Evolutionary conservation across 2,113 vertebrate species (phyloP).

Genomic region (Columba livia): DNA sequence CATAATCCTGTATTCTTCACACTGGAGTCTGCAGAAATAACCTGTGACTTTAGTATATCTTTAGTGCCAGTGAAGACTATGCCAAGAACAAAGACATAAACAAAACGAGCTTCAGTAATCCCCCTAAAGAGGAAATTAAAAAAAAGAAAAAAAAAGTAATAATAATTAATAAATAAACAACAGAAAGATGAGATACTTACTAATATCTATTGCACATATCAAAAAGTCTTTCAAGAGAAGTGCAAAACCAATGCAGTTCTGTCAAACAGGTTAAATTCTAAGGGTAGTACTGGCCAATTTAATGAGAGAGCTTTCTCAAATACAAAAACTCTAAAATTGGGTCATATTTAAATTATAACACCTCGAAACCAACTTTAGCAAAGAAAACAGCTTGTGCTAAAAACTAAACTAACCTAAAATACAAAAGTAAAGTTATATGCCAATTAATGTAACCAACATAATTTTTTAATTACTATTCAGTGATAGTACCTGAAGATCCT

Average conservation of each 20-base stretch:
- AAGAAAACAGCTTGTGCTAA: neutral
- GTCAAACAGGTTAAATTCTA: neutral
- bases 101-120: constrained; percentile 92
- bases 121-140: constrained; percentile 78
- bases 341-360: neutral
- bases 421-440: neutral
- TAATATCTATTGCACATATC: neutral
- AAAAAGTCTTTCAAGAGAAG: neutral
- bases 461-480: neutral
- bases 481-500: neutral
- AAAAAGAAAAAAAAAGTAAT: neutral
- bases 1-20: constrained; percentile 84
- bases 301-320: neutral
- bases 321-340: neutral
- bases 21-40: constrained; percentile 73
- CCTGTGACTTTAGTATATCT: constrained; percentile 88
- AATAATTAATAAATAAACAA: neutral
- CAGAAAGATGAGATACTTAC: neutral
- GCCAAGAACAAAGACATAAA: constrained; percentile 93
- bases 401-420: neutral
- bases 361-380: neutral
- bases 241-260: neutral
- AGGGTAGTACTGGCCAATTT: neutral
- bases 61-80: constrained; percentile 92
- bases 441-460: neutral